Conservation (phyloP, 2,113 vertebrate genomes). For the Capricornis sumatraensis region DNA sequence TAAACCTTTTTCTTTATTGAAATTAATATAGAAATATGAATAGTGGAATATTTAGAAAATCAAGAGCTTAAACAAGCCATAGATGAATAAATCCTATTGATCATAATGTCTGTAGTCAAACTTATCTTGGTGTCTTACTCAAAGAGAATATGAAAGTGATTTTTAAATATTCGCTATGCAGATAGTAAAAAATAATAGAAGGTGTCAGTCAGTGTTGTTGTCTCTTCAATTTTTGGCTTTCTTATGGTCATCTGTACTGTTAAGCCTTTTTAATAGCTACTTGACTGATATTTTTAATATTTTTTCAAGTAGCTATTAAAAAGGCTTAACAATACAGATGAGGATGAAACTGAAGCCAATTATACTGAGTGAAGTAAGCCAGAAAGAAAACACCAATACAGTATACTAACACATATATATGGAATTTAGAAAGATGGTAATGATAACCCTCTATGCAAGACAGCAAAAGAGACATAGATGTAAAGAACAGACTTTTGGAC, state of each 20-base stretch:
- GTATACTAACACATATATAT: no score
- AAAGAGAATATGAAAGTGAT: not conserved
- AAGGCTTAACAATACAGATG: no score
- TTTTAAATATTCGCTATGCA: not conserved
- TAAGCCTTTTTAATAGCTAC: not conserved
- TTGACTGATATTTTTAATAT: no score
- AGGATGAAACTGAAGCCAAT: no score
- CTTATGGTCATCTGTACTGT: not conserved
- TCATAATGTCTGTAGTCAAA: not conserved
- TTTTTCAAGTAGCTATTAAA: no score
- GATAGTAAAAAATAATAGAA: not conserved
- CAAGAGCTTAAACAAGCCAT: not conserved
- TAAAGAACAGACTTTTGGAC: no score
- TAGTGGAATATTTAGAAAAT: conserved; percentile 1
- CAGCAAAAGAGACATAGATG: no score
- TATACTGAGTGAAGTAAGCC: no score
- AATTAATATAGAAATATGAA: conserved; percentile 13
- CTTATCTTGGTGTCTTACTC: not conserved
- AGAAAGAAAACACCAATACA: no score
- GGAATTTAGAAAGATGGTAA: no score
- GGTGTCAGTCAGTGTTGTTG: not conserved
- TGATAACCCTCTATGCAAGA: no score
- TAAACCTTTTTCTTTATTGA: not conserved
- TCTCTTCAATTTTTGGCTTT: not conserved
- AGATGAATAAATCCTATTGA: conserved; percentile 10